These are phyloP conservation scores for Heliocidaris erythrogramma DNA, from an alignment of 35 echinoderm and acorn worm genomes.

Conservation along the genomic window DNA sequence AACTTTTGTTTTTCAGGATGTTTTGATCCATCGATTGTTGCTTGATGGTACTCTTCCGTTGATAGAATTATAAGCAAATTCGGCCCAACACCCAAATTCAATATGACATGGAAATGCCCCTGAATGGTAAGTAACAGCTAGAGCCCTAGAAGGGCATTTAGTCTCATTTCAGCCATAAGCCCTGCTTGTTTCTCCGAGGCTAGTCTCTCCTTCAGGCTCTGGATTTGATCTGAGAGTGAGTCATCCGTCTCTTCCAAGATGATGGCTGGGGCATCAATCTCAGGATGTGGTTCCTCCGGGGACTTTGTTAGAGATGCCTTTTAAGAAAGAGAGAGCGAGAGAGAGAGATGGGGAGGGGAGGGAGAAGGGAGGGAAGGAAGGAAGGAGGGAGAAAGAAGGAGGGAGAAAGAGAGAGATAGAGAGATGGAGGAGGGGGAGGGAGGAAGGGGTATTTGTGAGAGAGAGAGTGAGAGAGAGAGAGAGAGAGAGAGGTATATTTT, in stretches of 20 bases:
- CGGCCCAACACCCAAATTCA: too few species aligned
- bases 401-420: too few species aligned
- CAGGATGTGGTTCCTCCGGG: background rate
- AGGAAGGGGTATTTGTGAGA: background rate
- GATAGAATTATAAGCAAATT: too few species aligned
- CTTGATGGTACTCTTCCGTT: too few species aligned
- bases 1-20: too few species aligned
- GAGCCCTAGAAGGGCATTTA: conserved; percentile 17
- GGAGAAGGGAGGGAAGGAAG: background rate
- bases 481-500: background rate
- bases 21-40: too few species aligned
- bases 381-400: background rate
- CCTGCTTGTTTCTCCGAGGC: conserved; percentile 33
- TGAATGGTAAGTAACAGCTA: background rate
- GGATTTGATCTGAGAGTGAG: background rate
- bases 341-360: too few species aligned
- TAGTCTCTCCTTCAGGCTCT: conserved; percentile 32
- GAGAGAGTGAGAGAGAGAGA: background rate
- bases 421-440: background rate
- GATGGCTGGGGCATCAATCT: background rate
- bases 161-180: conserved; percentile 13
- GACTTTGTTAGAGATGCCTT: background rate
- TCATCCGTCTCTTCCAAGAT: background rate
- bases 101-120: too few species aligned
- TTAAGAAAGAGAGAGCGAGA: background rate